phyloP scores from a whole-genome alignment of 2,113 vertebrate species.

The Dasypus novemcinctus region DNA sequence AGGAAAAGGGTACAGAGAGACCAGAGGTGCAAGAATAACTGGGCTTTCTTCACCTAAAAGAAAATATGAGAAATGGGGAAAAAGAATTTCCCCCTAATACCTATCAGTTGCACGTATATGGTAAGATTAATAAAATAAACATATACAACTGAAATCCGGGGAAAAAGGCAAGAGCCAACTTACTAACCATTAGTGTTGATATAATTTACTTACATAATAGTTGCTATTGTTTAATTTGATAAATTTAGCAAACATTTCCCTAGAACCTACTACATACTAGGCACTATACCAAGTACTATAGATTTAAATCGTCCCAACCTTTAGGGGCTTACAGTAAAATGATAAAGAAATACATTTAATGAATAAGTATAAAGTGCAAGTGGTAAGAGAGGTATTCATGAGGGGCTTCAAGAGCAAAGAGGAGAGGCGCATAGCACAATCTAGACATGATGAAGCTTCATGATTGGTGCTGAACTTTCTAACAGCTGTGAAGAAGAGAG shows the following conservation, averaged over 20 bases:
- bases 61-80: not conserved
- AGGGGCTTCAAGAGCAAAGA: not conserved
- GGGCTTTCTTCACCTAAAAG: not conserved
- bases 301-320: not conserved
- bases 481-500: not conserved
- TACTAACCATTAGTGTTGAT: not conserved
- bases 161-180: not conserved
- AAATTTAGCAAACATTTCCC: constrained; percentile 10
- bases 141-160: not conserved
- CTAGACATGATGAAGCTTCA: not conserved
- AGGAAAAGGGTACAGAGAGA: not conserved
- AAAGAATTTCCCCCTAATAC: not conserved
- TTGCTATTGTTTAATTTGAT: not conserved
- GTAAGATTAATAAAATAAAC: not conserved
- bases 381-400: not conserved
- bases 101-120: not conserved
- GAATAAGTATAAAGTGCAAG: not conserved
- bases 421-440: not conserved
- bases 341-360: not conserved
- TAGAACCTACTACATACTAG: not conserved
- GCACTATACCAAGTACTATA: not conserved
- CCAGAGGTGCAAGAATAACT: not conserved
- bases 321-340: not conserved
- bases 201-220: not conserved
- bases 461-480: not conserved